Conservation (phyloP, 1,140 invertebrate genomes). For the Pentalonia nigronervosa region DNA sequence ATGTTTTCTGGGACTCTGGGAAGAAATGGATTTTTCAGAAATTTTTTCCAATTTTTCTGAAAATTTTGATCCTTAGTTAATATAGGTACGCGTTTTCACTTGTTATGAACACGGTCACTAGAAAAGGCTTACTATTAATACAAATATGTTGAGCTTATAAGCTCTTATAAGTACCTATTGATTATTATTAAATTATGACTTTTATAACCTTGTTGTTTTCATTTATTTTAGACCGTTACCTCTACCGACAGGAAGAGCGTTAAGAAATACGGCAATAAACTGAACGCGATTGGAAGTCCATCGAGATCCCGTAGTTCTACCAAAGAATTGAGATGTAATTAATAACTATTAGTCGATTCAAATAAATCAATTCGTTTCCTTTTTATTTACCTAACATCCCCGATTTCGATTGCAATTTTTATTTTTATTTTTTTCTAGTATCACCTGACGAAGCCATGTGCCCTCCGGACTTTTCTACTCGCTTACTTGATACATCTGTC, state of each 20-base stretch:
- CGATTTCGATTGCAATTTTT: background rate
- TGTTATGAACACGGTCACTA: background rate
- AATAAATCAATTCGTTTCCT: background rate
- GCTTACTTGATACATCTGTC: conserved; percentile 74
- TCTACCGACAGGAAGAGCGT: conserved; percentile 66
- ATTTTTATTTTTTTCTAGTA: conserved; percentile 66
- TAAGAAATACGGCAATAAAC: conserved; percentile 79
- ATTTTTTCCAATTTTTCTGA: no score
- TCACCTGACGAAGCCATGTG: conserved; percentile 88
- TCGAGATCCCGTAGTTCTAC: conserved; percentile 86
- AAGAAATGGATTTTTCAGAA: no score
- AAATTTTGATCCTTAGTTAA: no score
- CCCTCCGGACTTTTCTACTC: conserved; percentile 80
- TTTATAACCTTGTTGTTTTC: background rate
- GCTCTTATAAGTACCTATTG: background rate
- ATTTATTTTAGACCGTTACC: conserved; percentile 24
- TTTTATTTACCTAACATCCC: background rate
- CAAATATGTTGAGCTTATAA: background rate
- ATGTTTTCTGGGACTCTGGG: no score
- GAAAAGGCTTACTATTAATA: background rate
- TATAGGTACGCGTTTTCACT: background rate
- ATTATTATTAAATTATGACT: background rate
- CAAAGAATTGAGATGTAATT: conserved; percentile 87
- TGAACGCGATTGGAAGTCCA: conserved; percentile 67
- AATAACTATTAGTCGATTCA: background rate